These are phyloP conservation scores for Xylota sylvarum DNA, from an alignment of 2,888 invertebrate species.

Conservation along the genomic window DNA sequence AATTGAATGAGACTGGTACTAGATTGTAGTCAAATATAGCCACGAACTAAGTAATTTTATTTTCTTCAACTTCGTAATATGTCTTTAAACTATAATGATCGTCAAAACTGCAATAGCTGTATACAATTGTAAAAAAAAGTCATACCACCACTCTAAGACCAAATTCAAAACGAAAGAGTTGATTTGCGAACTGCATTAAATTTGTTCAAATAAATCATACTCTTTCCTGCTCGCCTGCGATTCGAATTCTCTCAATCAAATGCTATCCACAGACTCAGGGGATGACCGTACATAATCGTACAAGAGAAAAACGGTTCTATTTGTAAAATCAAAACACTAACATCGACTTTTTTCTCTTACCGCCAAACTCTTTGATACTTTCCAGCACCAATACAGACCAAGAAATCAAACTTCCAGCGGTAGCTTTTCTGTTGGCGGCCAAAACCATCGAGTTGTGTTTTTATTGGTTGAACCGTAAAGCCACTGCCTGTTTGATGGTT, in stretches of 20 bases:
- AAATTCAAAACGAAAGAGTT: slow-evolving; percentile 49
- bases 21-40: too few relatives aligned
- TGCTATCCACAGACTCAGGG: neutral
- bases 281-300: neutral
- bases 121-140: neutral
- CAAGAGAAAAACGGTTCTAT: slow-evolving; percentile 73
- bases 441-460: slow-evolving; percentile 58
- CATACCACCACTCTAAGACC: too few relatives aligned
- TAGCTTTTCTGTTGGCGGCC: slow-evolving; percentile 54
- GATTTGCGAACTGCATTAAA: slow-evolving; percentile 14
- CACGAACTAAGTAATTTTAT: too few relatives aligned
- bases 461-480: slow-evolving; percentile 72
- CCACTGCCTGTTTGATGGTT: slow-evolving; percentile 71
- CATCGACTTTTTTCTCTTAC: slow-evolving; percentile 22
- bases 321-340: slow-evolving; percentile 52
- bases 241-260: slow-evolving; percentile 10
- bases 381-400: slow-evolving; percentile 50
- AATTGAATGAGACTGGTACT: too few relatives aligned
- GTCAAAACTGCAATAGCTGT: too few relatives aligned
- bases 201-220: neutral
- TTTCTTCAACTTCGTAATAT: too few relatives aligned
- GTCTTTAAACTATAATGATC: too few relatives aligned
- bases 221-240: neutral
- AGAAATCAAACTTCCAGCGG: slow-evolving; percentile 51
- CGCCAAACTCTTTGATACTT: slow-evolving; percentile 27